phyloP scores from a whole-genome alignment of 2,797 vertebrate genomes.

The Sebastes dallii region DNA sequence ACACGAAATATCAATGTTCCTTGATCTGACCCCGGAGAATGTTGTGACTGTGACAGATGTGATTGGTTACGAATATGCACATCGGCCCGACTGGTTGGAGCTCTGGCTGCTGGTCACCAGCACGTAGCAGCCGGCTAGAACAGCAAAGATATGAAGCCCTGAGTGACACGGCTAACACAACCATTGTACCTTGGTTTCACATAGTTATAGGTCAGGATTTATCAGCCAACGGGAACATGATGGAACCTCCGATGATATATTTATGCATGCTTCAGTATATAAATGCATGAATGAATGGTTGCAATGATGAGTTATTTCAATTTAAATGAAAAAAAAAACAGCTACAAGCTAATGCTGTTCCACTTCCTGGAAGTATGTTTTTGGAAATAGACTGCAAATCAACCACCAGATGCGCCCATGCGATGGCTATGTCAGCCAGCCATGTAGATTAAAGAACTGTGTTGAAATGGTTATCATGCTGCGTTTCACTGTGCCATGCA shows the following conservation, averaged over 20 bases:
- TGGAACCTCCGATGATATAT: background rate
- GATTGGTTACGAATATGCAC: slow-evolving; percentile 64
- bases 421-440: slow-evolving; percentile 14
- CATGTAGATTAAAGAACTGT: slow-evolving; percentile 20
- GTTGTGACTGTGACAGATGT: slow-evolving; percentile 66
- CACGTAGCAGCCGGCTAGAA: slow-evolving; percentile 13
- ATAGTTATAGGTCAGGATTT: slow-evolving; percentile 26
- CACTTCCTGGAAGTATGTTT: slow-evolving; percentile 23
- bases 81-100: slow-evolving; percentile 40
- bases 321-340: slow-evolving; percentile 9
- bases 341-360: slow-evolving; percentile 28
- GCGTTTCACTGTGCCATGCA: slow-evolving; percentile 30
- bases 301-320: slow-evolving; percentile 29
- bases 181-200: slow-evolving; percentile 22
- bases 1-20: slow-evolving; percentile 68
- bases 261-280: slow-evolving; percentile 13
- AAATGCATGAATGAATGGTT: slow-evolving; percentile 21
- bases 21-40: slow-evolving; percentile 73
- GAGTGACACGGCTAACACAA: slow-evolving; percentile 8
- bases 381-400: slow-evolving; percentile 18
- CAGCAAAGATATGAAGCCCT: slow-evolving; percentile 15
- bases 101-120: slow-evolving; percentile 59
- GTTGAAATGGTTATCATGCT: slow-evolving; percentile 15
- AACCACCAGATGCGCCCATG: slow-evolving; percentile 4
- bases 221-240: slow-evolving; percentile 2